phyloP scores from a whole-genome alignment of 2,113 vertebrate species.

The Rhynchomys soricoides region DNA sequence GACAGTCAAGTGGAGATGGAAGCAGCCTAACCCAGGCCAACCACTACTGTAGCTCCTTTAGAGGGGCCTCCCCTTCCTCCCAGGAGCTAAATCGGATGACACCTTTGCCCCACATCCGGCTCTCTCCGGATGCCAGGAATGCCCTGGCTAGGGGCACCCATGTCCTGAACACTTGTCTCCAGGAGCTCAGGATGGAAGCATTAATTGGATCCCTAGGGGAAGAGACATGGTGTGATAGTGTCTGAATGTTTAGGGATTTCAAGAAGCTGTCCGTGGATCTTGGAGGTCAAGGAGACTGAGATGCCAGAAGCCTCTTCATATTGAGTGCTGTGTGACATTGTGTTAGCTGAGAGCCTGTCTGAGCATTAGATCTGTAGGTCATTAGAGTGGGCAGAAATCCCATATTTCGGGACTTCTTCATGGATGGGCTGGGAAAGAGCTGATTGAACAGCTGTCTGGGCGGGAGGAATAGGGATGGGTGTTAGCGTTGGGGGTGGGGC shows the following conservation, averaged over 20 bases:
- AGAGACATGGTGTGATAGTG: background rate
- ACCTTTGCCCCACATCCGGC: slow-evolving; percentile 80
- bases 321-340: background rate
- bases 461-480: background rate
- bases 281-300: background rate
- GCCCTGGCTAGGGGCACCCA: slow-evolving; percentile 66
- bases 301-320: background rate
- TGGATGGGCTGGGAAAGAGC: background rate
- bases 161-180: slow-evolving; percentile 65
- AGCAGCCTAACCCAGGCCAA: background rate
- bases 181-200: slow-evolving; percentile 15
- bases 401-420: background rate
- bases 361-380: background rate
- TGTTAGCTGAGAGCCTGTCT: slow-evolving; percentile 26
- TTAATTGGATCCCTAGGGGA: slow-evolving; percentile 15
- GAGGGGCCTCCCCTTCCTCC: slow-evolving; percentile 53
- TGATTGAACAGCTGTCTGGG: background rate
- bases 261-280: background rate
- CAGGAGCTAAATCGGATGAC: slow-evolving; percentile 74
- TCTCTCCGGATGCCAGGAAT: slow-evolving; percentile 70
- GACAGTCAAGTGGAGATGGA: slow-evolving; percentile 42
- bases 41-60: slow-evolving; percentile 9
- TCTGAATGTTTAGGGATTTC: background rate
- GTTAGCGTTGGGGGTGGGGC: background rate
- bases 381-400: background rate